A percentile compares a stretch with the other conserved stretches of the same genome.
These are phyloP conservation scores for Lytechinus variegatus DNA, from an alignment of 35 echinoderm and acorn worm species.

Conservation along the genomic window DNA sequence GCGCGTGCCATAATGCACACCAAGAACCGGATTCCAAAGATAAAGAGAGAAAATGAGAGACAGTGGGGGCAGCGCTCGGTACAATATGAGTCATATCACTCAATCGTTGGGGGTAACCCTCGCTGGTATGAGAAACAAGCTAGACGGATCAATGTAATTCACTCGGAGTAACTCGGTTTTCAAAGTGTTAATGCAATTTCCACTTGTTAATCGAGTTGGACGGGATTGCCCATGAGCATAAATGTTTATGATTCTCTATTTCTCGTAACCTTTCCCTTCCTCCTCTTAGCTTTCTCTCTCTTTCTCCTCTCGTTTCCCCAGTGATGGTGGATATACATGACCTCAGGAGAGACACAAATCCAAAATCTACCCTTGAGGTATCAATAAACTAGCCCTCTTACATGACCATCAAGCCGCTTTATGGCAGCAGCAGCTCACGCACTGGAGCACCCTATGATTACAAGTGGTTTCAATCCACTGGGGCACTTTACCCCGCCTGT, in stretches of 20 bases:
- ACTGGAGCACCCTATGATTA: neutral
- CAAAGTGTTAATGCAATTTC: slow-evolving; percentile 56
- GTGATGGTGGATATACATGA: neutral
- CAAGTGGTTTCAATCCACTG: slow-evolving; percentile 29
- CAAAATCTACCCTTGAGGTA: slow-evolving; percentile 31
- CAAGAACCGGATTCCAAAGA: neutral
- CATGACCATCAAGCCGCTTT: slow-evolving; percentile 36
- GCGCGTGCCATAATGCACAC: neutral
- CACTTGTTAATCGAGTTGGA: slow-evolving; percentile 58
- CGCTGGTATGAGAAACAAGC: neutral
- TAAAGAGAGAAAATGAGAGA: neutral
- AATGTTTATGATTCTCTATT: slow-evolving; percentile 54
- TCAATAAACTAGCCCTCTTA: slow-evolving; percentile 34
- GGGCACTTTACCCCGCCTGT: slow-evolving; percentile 22
- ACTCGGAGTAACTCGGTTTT: slow-evolving; percentile 45
- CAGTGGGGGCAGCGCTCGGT: neutral
- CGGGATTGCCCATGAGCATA: slow-evolving; percentile 43
- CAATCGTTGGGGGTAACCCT: slow-evolving; percentile 51
- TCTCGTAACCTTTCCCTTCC: neutral
- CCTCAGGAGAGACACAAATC: slow-evolving; percentile 39
- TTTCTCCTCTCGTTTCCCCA: neutral
- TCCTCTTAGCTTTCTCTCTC: neutral
- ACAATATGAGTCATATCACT: slow-evolving; percentile 48
- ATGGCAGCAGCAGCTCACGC: slow-evolving; percentile 6
- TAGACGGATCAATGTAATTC: slow-evolving; percentile 56